Evolutionary conservation across 2,797 vertebrate species (phyloP), one percentile per base, ranked within the genome.

Genomic region (Pygocentrus nattereri): DNA sequence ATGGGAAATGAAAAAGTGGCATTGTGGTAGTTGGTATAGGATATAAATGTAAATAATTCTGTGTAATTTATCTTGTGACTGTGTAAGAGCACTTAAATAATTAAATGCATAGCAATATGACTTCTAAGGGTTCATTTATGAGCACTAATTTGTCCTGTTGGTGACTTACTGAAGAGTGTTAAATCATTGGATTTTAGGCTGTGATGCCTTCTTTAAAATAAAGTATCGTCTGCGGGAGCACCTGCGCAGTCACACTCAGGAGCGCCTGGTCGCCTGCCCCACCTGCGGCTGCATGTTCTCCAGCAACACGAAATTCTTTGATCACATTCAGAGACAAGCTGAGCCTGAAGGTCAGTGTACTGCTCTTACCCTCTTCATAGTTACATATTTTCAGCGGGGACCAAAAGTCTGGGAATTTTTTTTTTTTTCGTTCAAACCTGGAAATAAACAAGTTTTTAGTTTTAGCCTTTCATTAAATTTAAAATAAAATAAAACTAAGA

Each of bases 261-360:
- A 95, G 88, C 90, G 91, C 5, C 87, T 94, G 6, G 92, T 93
- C 7, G 93, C 94, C 23, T 95, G 92, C 84, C 94, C 94, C 7
- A 86, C 93, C 6, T 93, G 92, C n/a, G 91, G 94, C 84, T 92
- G 91, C 89, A 95, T 94, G 92, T 94, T 95, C 88, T 95, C 93
- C 87, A 94, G 89, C 90, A 95, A 91, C 88, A 95, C 93, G 0
- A 92, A 94, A 85, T 74, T 93, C 87, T 96, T 95, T 21, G 91
- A 94, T 87, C 94, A 95, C 80, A 89, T 93, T 74, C 93, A 95
- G 84, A 90, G 92, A 61, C 92, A 96, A 87, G 88, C 93, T 2
- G 92, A 92, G 85, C 92, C 94, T 41, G 89, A 93, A 8, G 92
- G 93, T 93, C 23, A 30, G 54, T 59, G 5, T 78, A 3, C 2